phyloP scores from a whole-genome alignment of 2,888 invertebrate species.

The Rotaria magnacalcarata region DNA sequence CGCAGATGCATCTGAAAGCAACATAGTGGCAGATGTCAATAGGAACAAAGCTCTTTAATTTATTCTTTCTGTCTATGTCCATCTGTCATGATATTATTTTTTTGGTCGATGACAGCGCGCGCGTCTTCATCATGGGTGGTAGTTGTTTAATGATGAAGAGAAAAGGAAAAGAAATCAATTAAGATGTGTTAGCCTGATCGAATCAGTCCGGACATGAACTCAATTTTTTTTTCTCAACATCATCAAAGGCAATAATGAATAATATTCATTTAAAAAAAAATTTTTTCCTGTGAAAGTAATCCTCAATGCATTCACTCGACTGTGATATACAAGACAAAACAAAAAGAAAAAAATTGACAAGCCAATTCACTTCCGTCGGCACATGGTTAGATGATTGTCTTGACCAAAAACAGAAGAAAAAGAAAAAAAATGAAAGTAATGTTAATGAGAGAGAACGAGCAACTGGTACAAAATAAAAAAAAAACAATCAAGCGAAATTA shows the following conservation, averaged over 20 bases:
- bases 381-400: conserved; percentile 10
- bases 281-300: conserved; percentile 1
- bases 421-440: not conserved
- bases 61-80: not conserved
- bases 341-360: not conserved
- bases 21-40: conserved; percentile 15
- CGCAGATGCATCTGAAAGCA: conserved; percentile 7
- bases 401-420: not conserved
- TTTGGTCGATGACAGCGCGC: not conserved
- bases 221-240: not conserved
- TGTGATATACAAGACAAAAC: not conserved
- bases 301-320: not conserved
- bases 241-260: not conserved
- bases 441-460: not conserved
- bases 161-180: not conserved
- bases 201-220: not conserved
- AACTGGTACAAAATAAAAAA: conserved; percentile 26
- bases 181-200: not conserved
- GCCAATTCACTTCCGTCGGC: conserved; percentile 2
- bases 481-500: not conserved
- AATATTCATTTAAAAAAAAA: not conserved
- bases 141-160: not conserved
- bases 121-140: not conserved
- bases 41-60: not conserved
- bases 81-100: not conserved